Conservation (phyloP, 2,888 invertebrate genomes). For the Halictus ligatus region DNA sequence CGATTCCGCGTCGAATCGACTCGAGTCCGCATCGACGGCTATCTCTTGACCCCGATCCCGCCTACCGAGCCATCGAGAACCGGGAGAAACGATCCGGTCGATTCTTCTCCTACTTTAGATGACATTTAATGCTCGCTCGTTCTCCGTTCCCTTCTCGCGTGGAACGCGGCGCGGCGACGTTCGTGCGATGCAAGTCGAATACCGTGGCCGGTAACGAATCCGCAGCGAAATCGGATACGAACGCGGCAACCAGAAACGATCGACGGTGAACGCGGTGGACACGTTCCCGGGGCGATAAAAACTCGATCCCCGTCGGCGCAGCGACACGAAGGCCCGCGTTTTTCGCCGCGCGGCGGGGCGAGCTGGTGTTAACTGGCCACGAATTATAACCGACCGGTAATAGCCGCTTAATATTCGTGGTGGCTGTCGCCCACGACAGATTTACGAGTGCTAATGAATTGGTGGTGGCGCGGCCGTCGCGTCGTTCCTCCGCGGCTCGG, state of each 20-base stretch:
- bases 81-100: background rate
- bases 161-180: background rate
- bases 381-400: constrained; percentile 82
- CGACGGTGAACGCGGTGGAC: background rate
- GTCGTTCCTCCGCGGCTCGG: background rate
- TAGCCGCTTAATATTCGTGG: constrained; percentile 83
- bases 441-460: constrained; percentile 84
- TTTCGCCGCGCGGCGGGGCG: constrained; percentile 49
- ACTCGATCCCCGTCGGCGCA: background rate
- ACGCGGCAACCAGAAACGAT: background rate
- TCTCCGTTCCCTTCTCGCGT: background rate
- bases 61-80: background rate
- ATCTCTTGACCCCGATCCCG: constrained; percentile 6
- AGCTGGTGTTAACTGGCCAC: constrained; percentile 79
- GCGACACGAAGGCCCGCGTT: constrained; percentile 15
- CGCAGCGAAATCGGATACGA: background rate
- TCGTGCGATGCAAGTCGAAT: background rate
- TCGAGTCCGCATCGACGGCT: background rate
- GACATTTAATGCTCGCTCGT: constrained; percentile 9
- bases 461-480: constrained; percentile 72
- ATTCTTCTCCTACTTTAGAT: background rate
- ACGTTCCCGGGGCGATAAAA: constrained; percentile 31
- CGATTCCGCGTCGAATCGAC: constrained; percentile 10
- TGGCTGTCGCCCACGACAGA: constrained; percentile 80
- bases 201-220: constrained; percentile 1